A percentile compares a stretch with the other conserved stretches of the same genome.
phyloP scores from a whole-genome alignment of 2,797 vertebrate species.

The Platalea minor region DNA sequence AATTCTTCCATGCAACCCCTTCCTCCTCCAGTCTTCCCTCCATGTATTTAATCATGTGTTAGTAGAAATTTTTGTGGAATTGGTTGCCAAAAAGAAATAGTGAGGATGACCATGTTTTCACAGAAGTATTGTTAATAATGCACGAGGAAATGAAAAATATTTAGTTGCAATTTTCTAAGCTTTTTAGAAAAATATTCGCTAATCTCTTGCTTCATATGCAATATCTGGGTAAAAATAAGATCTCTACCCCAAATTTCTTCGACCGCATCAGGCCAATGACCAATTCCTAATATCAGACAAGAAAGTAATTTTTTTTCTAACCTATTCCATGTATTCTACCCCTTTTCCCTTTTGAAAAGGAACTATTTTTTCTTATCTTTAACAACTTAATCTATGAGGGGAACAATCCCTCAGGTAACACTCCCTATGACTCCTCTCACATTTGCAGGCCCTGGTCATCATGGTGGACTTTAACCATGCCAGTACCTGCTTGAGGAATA shows the following conservation, averaged over 20 bases:
- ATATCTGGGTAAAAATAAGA: background rate
- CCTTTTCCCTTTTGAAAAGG: background rate
- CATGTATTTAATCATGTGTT: background rate
- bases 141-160: slow-evolving; percentile 43
- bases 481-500: background rate
- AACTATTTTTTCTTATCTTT: background rate
- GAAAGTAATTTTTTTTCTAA: background rate
- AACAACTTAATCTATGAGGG: background rate
- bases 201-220: background rate
- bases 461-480: background rate
- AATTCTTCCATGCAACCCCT: background rate
- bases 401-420: background rate
- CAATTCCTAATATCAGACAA: background rate
- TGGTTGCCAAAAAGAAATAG: slow-evolving; percentile 35
- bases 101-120: slow-evolving; percentile 26
- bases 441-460: background rate
- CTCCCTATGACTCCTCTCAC: background rate
- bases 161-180: slow-evolving; percentile 31
- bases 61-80: slow-evolving; percentile 13
- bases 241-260: background rate
- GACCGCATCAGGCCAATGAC: background rate
- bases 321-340: background rate
- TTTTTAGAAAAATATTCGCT: slow-evolving; percentile 35
- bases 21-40: background rate
- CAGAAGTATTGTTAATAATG: slow-evolving; percentile 31